Percentiles rank a stretch among this genome's conserved stretches.
These are phyloP conservation scores for Neuroscelio doddi DNA, from an alignment of 2,888 invertebrate genomes.

Conservation along the genomic window DNA sequence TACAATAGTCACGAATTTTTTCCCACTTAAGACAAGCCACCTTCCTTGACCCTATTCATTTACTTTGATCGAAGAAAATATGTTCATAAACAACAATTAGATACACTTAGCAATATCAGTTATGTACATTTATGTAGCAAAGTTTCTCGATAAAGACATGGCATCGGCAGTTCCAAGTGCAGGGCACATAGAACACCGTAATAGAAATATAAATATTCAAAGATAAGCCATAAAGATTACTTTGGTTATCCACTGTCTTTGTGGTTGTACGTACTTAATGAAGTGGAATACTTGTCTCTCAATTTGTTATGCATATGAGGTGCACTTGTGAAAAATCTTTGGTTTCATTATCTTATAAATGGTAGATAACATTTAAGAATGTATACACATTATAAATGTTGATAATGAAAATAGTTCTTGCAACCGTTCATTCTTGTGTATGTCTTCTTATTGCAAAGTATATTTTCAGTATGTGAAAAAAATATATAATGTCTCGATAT, in stretches of 20 bases:
- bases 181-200: slow-evolving; percentile 1
- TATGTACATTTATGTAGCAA: slow-evolving; percentile 7
- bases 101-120: slow-evolving; percentile 22
- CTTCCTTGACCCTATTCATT: slow-evolving; percentile 27
- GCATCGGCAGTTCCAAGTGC: slow-evolving; percentile 34
- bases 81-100: slow-evolving; percentile 21
- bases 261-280: slow-evolving; percentile 30
- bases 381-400: slow-evolving; percentile 20
- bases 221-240: slow-evolving; percentile 25
- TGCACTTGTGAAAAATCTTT: slow-evolving; percentile 17
- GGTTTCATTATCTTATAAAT: slow-evolving; percentile 38
- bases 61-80: neutral
- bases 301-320: slow-evolving; percentile 39
- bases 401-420: slow-evolving; percentile 10
- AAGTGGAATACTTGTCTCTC: slow-evolving; percentile 42
- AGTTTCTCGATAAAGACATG: neutral
- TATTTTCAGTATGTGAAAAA: no score
- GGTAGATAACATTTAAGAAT: slow-evolving; percentile 32
- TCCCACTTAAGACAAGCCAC: slow-evolving; percentile 3
- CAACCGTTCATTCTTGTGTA: no score
- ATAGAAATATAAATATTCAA: slow-evolving; percentile 13
- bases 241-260: slow-evolving; percentile 30
- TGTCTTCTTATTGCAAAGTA: no score
- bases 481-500: no score
- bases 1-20: no score